phyloP scores from a whole-genome alignment of 2,888 invertebrate species.

The Galerucella calmariensis region DNA sequence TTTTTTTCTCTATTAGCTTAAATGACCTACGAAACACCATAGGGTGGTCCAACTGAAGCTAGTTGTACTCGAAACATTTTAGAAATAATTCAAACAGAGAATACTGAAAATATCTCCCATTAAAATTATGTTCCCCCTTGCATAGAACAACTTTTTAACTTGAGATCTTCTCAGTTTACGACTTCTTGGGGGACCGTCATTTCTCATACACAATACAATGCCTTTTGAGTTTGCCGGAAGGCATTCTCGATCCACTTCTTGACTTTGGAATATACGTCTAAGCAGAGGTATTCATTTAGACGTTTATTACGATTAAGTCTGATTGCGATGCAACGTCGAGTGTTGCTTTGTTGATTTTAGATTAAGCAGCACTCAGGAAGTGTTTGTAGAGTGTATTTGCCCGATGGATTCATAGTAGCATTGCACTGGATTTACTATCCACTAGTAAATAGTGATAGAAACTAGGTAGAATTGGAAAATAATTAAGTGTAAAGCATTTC shows the following conservation, averaged over 20 bases:
- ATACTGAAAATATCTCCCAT: neutral
- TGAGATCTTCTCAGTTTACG: slow-evolving; percentile 30
- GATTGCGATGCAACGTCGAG: slow-evolving; percentile 14
- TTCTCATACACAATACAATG: slow-evolving; percentile 29
- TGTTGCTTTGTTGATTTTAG: slow-evolving; percentile 30
- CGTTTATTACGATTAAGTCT: slow-evolving; percentile 31
- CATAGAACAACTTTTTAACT: neutral
- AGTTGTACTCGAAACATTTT: neutral
- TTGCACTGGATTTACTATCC: neutral
- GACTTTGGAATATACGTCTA: slow-evolving; percentile 15
- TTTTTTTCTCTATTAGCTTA: no score
- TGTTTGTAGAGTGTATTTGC: slow-evolving; percentile 25
- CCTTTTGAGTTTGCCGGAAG: slow-evolving; percentile 33
- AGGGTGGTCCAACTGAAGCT: no score
- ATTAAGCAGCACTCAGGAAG: slow-evolving; percentile 29
- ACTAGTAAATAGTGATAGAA: no score
- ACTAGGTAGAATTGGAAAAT: no score
- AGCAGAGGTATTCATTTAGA: slow-evolving; percentile 32
- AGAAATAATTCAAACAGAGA: neutral
- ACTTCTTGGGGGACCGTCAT: slow-evolving; percentile 40
- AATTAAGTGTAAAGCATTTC: no score
- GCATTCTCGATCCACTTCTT: slow-evolving; percentile 29
- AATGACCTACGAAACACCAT: no score
- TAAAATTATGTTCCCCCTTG: neutral
- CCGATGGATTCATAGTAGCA: neutral